Percentiles rank a stretch among this genome's conserved stretches.
Conservation (phyloP, 2,113 vertebrate genomes). For the Oryzias curvinotus region DNA sequence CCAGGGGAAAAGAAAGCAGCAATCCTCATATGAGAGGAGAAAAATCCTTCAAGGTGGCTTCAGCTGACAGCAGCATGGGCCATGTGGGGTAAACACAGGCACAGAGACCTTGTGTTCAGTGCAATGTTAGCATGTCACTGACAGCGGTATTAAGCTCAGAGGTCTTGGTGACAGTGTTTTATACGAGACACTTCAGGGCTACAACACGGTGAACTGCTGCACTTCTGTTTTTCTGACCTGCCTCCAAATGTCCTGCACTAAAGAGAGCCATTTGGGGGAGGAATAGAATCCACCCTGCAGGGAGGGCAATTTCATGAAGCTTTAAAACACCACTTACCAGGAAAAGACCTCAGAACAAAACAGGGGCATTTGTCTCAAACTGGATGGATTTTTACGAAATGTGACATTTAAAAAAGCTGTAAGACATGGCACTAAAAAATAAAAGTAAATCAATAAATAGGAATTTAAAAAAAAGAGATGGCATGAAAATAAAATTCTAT, state of each 20-base stretch:
- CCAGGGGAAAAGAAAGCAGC: slow-evolving; percentile 3
- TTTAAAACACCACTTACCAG: slow-evolving; percentile 26
- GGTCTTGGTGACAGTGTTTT: slow-evolving; percentile 44
- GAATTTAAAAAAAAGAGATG: no score
- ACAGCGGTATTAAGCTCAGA: slow-evolving; percentile 41
- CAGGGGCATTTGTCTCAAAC: slow-evolving; percentile 1
- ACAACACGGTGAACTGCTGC: slow-evolving; percentile 26
- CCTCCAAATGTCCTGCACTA: slow-evolving; percentile 31
- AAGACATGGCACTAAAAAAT: background rate
- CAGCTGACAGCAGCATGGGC: slow-evolving; percentile 25
- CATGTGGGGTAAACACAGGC: slow-evolving; percentile 35
- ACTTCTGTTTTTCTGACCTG: slow-evolving; percentile 15
- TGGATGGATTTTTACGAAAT: background rate
- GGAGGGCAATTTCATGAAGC: slow-evolving; percentile 26
- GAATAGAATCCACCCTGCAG: slow-evolving; percentile 1
- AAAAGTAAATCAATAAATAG: background rate
- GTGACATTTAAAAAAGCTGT: slow-evolving; percentile 3
- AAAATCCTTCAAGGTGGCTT: slow-evolving; percentile 21
- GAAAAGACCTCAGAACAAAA: background rate
- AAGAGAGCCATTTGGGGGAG: slow-evolving; percentile 14
- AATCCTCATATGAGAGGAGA: slow-evolving; percentile 8
- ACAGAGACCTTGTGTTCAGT: slow-evolving; percentile 39
- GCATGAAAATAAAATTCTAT: background rate
- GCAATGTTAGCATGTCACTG: slow-evolving; percentile 15
- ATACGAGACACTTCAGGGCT: slow-evolving; percentile 38